Base-by-base conservation (phyloP, 2,888 invertebrate genomes). In the Apamea crenata region DNA sequence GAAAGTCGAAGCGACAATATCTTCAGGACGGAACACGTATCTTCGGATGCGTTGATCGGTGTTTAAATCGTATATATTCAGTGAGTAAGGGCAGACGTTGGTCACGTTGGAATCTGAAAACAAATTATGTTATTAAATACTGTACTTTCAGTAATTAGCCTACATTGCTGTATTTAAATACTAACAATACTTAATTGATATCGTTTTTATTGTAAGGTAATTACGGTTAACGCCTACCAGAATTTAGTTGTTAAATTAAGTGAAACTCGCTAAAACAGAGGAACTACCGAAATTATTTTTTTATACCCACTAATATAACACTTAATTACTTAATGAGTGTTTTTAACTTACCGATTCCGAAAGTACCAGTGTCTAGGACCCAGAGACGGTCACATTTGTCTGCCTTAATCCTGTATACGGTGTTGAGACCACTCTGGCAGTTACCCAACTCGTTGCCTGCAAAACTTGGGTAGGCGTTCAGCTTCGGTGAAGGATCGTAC, bases 361-460 rank as follows among this genome's bases (percentile, higher is more conserved):
- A 98, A 66, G 98, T 98, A 77, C 99, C 99, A 29, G 98, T 98
- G 91, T 99, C 99, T 76, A 99, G 94, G 1, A 98, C 98, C 99
- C 99, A 99, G 0, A 99, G 97, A 73, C 99, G 97, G 87, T 98
- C 98, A 91, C 98, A 98, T 86, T 97, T 97, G 88, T 99, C 98
- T 0, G 97, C 98, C 91, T 98, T 98, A 85, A 98, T 98, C 90
- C 98, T 97, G 94, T 98, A 98, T 8, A 98, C 98, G 0, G 98
- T 98, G 76, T 97, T 98, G 18, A 99, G 97, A 29, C 98, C 98
- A 80, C 94, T 97, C 78, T 98, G 97, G 89, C 98, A 98, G 93
- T 98, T 98, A 25, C 98, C 98, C 68, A 98, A 97, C 86, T 97
- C 97, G 91, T 99, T 99, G 90, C 97, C 97, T 67, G 97, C 96